A percentile compares a stretch with the other conserved stretches of the same genome.
Conservation (phyloP, 2,797 vertebrate genomes). For the Petrocephalus schoutedeni region DNA sequence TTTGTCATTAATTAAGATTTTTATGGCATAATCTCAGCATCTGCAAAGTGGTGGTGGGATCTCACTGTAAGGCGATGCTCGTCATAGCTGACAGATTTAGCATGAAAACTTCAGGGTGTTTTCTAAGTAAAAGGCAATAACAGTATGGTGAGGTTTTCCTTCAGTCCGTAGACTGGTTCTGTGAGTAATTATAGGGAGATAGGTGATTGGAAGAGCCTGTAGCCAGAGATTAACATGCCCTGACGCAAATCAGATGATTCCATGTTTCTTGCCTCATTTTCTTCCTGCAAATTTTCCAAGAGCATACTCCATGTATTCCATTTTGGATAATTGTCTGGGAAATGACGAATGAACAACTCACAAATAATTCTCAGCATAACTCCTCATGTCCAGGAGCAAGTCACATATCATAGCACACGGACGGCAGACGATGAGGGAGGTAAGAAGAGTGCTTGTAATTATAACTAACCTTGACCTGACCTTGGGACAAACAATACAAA, state of each 20-base stretch:
- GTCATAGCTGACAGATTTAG: slow-evolving; percentile 19
- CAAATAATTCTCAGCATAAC: slow-evolving; percentile 61
- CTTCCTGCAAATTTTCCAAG: neutral
- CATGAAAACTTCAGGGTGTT: slow-evolving; percentile 14
- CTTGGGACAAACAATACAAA: slow-evolving; percentile 68
- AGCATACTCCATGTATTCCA: neutral
- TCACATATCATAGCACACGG: slow-evolving; percentile 70
- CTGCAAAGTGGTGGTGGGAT: slow-evolving; percentile 41
- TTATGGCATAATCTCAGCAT: slow-evolving; percentile 40
- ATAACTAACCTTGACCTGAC: slow-evolving; percentile 77
- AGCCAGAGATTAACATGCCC: slow-evolving; percentile 9
- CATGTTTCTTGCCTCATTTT: neutral
- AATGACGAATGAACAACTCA: neutral
- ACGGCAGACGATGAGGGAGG: slow-evolving; percentile 69
- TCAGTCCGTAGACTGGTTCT: neutral
- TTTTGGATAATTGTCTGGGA: neutral
- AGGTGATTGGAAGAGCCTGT: neutral
- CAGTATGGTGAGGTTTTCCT: neutral
- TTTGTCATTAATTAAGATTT: slow-evolving; percentile 63
- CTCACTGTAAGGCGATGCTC: slow-evolving; percentile 34
- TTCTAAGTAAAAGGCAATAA: neutral
- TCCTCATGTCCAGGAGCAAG: slow-evolving; percentile 71
- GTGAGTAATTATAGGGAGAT: slow-evolving; percentile 6
- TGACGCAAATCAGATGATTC: slow-evolving; percentile 43
- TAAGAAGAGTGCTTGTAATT: slow-evolving; percentile 57